Evolutionary conservation across 2,797 vertebrate species (phyloP), one percentile per base, ranked within the genome.

Genomic region (Enteromius anoplus): DNA sequence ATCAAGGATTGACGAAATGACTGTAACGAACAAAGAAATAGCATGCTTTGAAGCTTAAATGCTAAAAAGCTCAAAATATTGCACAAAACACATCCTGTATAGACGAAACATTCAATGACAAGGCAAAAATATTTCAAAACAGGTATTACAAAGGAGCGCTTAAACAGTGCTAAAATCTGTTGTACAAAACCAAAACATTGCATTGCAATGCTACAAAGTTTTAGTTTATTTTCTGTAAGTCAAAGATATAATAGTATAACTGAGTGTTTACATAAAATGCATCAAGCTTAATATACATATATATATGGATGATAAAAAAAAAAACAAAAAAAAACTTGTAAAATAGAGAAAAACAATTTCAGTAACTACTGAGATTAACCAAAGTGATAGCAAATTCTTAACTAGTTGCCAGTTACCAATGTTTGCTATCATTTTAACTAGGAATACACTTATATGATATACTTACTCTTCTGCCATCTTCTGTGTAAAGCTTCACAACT

Each of bases 391-490:
- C 15, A 32, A 6, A 29, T 64, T 15, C 60, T 32, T 64, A 65
- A 29, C 15, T 17, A 4, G 29, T 15, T 64, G 60, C 15, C 62
- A 53, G 2, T 53, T 53, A 21, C 51, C 51, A 21, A 53, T 53
- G 51, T 53, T 53, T 53, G 17, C 49, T 51, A 19, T 49, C 1
- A 49, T 72, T 49, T 19, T 19, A 71, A 23, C 45, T 7, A 49
- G 8, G 9, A 72, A 72, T 11, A 32, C 4, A 34, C 7, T 73
- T 53, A 53, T 55, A 29, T 29, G 3, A 7, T 47, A 26, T 66
- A 92, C 96, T 96, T 90, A 99, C 98, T 93, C 95, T 95, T 92
- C 95, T 96, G 79, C 98, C 97, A 53, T 98, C 96, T 0, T 92
- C 92, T 15, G 95, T 93, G 75, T 96, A 99, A 1, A 99, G 92